Base-by-base conservation (phyloP, 53 echinoderm and acorn worm genomes). In the Zoroaster sp. region DNA sequence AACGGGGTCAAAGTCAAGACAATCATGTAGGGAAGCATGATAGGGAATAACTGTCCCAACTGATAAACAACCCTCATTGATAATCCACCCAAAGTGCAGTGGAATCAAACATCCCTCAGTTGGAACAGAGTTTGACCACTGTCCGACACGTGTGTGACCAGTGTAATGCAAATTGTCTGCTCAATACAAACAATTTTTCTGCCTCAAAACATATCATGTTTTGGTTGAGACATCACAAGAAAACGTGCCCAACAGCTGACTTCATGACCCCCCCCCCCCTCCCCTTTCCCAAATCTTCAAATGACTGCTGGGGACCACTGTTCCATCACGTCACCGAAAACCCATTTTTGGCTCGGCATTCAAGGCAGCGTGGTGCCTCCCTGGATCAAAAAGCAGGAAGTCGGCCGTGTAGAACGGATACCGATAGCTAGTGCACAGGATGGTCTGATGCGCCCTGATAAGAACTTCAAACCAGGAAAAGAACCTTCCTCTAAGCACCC, bases 361-460 rank as follows among this genome's bases (percentile, higher is more conserved):
- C 47, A 65, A 36, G 47, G 37, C 39, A 23, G 18, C 69, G 30
- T 79, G 89, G 72, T 66, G 68, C 51, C 78, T 68, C 53, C 54
- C 74, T 74, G 65, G 54, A 44, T 74, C 66, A 44, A 36, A n/a
- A 59, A 59, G 20, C 88, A 88, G 88, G 88, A 88, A 88, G 47
- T 45, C 15, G 35, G 88, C 77, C 88, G 78, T 88, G 88, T 88
- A 46, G 88, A 78, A 51, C 88, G 88, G 88, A 88, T 69, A 88
- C 88, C 37, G 88, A 88, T 88, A 88, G 78, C 67, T 49, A 77
- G 51, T 46, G 68, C 35, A 40, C 78, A 88, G 91, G 91, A 91
- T 86, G 91, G 51, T 91, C 80, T 91, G 91, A 91, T 91, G 75
- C 66, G 69, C 85, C 41, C 40, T 75, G 91, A 91, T 91, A 91